Conservation (phyloP, 2,888 invertebrate species). For the Lepidocyrtinus sp. region DNA sequence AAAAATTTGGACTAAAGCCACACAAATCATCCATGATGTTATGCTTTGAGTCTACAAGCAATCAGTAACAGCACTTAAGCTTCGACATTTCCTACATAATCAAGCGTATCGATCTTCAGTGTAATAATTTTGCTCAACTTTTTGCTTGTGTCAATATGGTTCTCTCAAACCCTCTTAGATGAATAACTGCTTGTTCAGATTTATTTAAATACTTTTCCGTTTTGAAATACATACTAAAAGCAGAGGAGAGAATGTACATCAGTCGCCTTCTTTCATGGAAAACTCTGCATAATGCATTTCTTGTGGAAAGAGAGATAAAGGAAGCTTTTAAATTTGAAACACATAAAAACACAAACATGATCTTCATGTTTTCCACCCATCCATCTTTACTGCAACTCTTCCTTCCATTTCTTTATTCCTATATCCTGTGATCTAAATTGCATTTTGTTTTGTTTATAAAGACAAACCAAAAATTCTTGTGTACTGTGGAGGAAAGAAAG, state of each 20-base stretch:
- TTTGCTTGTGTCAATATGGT: neutral
- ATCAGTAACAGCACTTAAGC: no score
- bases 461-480: no score
- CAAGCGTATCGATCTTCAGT: neutral
- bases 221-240: neutral
- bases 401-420: neutral
- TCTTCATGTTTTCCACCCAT: slow-evolving; percentile 30
- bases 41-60: neutral
- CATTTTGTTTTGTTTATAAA: no score
- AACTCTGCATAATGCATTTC: neutral
- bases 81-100: neutral
- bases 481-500: neutral
- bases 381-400: slow-evolving; percentile 4
- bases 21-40: neutral
- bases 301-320: neutral
- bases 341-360: slow-evolving; percentile 8
- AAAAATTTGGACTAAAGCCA: neutral
- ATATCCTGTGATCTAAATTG: neutral
- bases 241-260: neutral
- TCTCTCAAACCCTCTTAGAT: neutral
- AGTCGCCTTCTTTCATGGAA: neutral
- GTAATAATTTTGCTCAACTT: neutral
- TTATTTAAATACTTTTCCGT: neutral
- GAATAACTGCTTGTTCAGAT: neutral
- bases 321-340: slow-evolving; percentile 11